These are phyloP conservation scores for Isaurus tuberculatus DNA, from an alignment of 92 coral and sea anemone genomes.

Conservation along the genomic window DNA sequence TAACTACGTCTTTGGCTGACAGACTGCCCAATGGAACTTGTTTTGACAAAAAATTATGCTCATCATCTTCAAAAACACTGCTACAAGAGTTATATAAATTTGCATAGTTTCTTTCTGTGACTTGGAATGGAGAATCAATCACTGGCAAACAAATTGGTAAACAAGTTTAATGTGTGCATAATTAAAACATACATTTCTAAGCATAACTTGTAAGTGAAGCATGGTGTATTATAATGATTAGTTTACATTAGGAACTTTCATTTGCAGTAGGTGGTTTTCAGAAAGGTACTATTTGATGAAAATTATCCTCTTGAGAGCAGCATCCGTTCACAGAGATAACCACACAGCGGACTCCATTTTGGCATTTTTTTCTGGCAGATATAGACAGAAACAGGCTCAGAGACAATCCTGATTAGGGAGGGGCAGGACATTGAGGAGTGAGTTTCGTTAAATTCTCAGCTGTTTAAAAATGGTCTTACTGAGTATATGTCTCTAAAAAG, in stretches of 20 bases:
- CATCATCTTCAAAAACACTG: constrained; percentile 17
- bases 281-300: background rate
- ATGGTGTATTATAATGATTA: background rate
- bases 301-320: constrained; percentile 1
- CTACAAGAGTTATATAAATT: constrained; percentile 11
- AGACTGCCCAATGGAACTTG: background rate
- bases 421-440: no score
- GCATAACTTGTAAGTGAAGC: constrained; percentile 7
- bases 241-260: background rate
- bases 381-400: no score
- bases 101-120: constrained; percentile 30
- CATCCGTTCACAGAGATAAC: background rate
- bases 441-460: constrained; percentile 2
- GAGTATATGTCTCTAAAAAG: background rate
- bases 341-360: background rate
- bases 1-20: constrained; percentile 28
- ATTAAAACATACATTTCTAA: background rate
- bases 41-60: background rate
- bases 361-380: background rate
- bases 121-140: constrained; percentile 29
- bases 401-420: no score
- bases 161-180: background rate
- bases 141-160: constrained; percentile 1
- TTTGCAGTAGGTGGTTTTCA: constrained; percentile 1
- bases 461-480: constrained; percentile 9